Evolutionary conservation across 2,888 invertebrate species (phyloP).

Genomic region (Rhagium mordax): DNA sequence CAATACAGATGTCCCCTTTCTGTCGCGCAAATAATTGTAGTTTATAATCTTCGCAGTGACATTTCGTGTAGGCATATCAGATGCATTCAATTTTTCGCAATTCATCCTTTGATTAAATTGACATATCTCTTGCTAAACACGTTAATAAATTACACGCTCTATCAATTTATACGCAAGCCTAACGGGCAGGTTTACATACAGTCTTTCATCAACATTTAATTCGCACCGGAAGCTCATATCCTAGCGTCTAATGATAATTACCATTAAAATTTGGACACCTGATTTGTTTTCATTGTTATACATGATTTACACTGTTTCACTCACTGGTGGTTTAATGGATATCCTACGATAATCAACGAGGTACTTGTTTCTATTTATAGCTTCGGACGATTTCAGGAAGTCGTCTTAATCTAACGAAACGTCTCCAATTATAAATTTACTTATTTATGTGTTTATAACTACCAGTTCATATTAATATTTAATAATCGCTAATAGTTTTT

Average conservation of each 20-base stretch:
- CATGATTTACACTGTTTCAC: constrained; percentile 14
- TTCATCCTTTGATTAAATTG: constrained; percentile 12
- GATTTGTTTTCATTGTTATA: constrained; percentile 27
- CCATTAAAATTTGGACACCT: constrained; percentile 24
- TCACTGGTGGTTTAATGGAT: constrained; percentile 1
- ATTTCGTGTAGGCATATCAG: constrained; percentile 30
- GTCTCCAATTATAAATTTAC: neutral
- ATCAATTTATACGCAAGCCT: neutral
- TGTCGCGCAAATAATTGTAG: constrained; percentile 4
- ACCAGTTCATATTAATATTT: neutral
- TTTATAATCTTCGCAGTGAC: neutral
- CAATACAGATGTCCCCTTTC: constrained; percentile 18
- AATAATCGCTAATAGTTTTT: neutral
- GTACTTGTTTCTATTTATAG: neutral
- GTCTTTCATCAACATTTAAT: constrained; percentile 2
- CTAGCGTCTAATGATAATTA: constrained; percentile 15
- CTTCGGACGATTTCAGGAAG: neutral
- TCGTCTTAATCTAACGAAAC: neutral
- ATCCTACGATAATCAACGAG: constrained; percentile 9
- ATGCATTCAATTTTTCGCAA: constrained; percentile 15
- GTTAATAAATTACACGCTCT: constrained; percentile 2
- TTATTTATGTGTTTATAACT: neutral
- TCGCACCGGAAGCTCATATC: constrained; percentile 22
- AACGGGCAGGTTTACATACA: constrained; percentile 9
- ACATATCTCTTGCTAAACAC: neutral